These are phyloP conservation scores for Campoletis sonorensis DNA, from an alignment of 1,140 invertebrate genomes.

Conservation along the genomic window DNA sequence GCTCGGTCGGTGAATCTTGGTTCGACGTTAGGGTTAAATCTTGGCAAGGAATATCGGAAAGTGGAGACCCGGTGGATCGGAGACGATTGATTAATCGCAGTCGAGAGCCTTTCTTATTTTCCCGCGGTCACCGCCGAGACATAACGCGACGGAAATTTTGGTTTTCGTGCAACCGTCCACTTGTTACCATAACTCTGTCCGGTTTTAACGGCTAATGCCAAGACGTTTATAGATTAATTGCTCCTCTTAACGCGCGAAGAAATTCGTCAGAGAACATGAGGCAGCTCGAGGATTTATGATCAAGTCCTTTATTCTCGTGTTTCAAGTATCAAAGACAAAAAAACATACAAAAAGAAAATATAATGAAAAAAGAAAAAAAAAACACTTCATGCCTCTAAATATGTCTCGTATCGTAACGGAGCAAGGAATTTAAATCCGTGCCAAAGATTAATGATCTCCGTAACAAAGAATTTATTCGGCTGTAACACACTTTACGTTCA, in stretches of 20 bases:
- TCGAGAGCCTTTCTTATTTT: neutral
- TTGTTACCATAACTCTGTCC: constrained; percentile 8
- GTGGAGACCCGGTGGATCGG: neutral
- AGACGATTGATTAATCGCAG: constrained; percentile 17
- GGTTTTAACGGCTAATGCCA: constrained; percentile 1
- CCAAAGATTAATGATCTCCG: too few relatives aligned
- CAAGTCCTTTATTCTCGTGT: neutral
- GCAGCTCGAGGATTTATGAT: neutral
- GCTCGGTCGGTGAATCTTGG: neutral
- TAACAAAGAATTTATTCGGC: too few relatives aligned
- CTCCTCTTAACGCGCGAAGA: neutral
- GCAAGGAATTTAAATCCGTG: too few relatives aligned
- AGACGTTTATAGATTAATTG: constrained; percentile 30
- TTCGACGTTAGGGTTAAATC: neutral
- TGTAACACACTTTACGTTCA: too few relatives aligned
- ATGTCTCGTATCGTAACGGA: neutral
- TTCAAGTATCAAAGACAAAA: neutral
- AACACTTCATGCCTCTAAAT: neutral
- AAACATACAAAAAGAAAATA: neutral
- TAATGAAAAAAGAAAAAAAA: neutral
- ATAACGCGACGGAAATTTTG: neutral
- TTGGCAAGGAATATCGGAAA: constrained; percentile 22
- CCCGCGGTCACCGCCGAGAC: neutral
- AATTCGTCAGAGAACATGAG: neutral
- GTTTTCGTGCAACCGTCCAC: neutral